These are phyloP conservation scores for Rotaria macrura DNA, from an alignment of 2,888 invertebrate genomes.

Conservation along the genomic window DNA sequence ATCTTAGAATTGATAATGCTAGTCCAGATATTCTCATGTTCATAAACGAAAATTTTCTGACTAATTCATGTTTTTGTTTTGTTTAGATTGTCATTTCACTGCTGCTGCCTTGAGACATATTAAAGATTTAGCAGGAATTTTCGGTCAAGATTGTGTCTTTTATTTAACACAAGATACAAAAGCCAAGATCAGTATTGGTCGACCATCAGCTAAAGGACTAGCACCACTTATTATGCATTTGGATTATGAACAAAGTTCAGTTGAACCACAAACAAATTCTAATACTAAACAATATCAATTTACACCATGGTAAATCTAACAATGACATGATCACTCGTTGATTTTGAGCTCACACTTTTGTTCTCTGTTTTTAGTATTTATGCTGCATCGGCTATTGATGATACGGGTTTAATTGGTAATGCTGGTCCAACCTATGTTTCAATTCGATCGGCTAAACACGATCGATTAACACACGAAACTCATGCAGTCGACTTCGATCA, in stretches of 20 bases:
- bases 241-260: not conserved
- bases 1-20: too few species aligned
- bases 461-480: not conserved
- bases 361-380: not conserved
- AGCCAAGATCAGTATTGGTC: not conserved
- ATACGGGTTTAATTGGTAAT: not conserved
- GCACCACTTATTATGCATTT: not conserved
- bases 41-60: too few species aligned
- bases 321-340: too few species aligned
- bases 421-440: not conserved
- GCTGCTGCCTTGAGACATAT: not conserved
- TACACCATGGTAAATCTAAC: not conserved
- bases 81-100: not conserved
- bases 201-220: not conserved
- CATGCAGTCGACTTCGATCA: not conserved
- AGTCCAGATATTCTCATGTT: too few species aligned
- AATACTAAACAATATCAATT: not conserved
- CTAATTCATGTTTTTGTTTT: too few species aligned
- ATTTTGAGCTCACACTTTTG: not conserved
- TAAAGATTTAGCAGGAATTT: not conserved
- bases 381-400: not conserved
- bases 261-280: not conserved
- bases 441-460: not conserved
- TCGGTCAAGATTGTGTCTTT: not conserved
- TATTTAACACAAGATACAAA: not conserved